Percentiles rank a stretch among this genome's conserved stretches.
Conservation (phyloP, 2,888 invertebrate species). For the Scaptodrosophila latifasciaeformis region DNA sequence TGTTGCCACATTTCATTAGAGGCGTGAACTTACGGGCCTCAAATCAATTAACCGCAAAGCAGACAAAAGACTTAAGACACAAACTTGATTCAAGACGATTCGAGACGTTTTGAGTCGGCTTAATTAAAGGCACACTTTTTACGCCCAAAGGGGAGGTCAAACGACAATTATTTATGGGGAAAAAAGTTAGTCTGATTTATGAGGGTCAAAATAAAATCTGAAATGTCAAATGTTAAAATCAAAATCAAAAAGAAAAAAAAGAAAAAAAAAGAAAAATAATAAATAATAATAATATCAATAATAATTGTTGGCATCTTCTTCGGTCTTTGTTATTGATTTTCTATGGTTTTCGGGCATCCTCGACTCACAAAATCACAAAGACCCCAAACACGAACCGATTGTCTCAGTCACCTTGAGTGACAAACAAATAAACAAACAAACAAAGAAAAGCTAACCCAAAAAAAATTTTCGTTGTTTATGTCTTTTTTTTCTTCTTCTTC, state of each 20-base stretch:
- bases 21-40: constrained; percentile 12
- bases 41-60: constrained; percentile 3
- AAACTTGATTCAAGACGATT: constrained; percentile 11
- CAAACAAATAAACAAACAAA: constrained; percentile 16
- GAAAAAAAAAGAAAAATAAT: neutral
- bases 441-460: constrained; percentile 26
- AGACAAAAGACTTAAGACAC: constrained; percentile 31
- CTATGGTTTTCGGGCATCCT: constrained; percentile 35
- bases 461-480: neutral
- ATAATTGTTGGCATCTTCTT: constrained; percentile 5
- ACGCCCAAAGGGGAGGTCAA: constrained; percentile 30
- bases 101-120: too few relatives aligned
- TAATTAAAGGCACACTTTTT: constrained; percentile 2
- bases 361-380: constrained; percentile 35
- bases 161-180: neutral
- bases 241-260: neutral
- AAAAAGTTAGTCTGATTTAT: too few relatives aligned
- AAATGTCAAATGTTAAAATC: constrained; percentile 38
- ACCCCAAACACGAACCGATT: neutral
- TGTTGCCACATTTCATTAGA: neutral
- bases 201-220: constrained; percentile 3
- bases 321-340: constrained; percentile 29
- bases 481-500: neutral
- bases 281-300: neutral
- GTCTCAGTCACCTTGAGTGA: constrained; percentile 2